Evolutionary conservation across 64 coral and sea anemone genomes (phyloP).

Genomic region (Orbicella faveolata): DNA sequence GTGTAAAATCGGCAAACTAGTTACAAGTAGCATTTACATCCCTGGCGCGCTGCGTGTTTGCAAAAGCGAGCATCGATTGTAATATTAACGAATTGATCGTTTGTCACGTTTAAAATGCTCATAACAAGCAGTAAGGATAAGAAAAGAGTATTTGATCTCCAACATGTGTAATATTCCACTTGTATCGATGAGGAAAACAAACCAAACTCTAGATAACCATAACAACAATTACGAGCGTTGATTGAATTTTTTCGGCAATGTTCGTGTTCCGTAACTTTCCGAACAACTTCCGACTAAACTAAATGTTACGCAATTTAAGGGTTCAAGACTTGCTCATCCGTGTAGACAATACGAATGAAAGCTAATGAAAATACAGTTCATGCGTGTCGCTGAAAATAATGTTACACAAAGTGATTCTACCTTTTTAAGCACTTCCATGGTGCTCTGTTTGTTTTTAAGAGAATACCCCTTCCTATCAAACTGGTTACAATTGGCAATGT

Average conservation of each 20-base stretch:
- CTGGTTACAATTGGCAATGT: too few relatives aligned
- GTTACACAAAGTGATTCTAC: too few relatives aligned
- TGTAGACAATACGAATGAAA: background rate
- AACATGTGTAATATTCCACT: background rate
- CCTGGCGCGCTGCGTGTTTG: background rate
- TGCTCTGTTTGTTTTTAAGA: too few relatives aligned
- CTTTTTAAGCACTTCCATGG: too few relatives aligned
- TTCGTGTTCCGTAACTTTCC: background rate
- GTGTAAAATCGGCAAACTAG: too few relatives aligned
- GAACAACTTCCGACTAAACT: background rate
- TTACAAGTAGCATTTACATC: too few relatives aligned
- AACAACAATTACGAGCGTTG: background rate
- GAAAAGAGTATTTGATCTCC: background rate
- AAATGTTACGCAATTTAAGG: too few relatives aligned
- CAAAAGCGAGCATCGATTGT: background rate
- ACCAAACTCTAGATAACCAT: conserved; percentile 15
- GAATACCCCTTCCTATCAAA: too few relatives aligned
- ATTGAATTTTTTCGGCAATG: background rate
- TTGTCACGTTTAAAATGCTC: background rate
- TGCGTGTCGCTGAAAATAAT: too few relatives aligned
- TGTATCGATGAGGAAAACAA: background rate
- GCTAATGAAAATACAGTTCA: too few relatives aligned
- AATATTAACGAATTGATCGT: background rate
- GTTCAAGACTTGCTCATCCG: background rate
- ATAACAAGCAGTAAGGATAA: background rate